Base-by-base conservation (phyloP, 2,113 vertebrate species). In the Calidris pugnax region DNA sequence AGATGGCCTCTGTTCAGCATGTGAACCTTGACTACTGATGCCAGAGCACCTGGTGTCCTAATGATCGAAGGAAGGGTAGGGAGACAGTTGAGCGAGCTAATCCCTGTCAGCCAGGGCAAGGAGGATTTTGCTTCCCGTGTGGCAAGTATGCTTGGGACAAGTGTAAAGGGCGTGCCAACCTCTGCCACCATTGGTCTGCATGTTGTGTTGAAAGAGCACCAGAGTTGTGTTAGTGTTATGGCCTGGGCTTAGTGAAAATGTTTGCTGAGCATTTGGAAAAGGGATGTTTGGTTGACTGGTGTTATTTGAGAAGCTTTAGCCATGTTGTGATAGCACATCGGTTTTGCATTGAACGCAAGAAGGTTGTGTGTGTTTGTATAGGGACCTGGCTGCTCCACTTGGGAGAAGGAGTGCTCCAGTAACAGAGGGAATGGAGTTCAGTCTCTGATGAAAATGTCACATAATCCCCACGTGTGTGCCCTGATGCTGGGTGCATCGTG, bases 401-500 rank as follows among this genome's bases (percentile, higher is more conserved):
- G 56, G 45, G 67, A 78, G 28, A 68, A 74, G 1, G 3, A 64
- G 24, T 8, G 13, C 56, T 82, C 4, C 10, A 24, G n/a, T 23
- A 41, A 47, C 26, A 66, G 57, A 32, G 9, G 43, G 56, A 71
- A 30, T 3, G 0, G 45, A 56, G 19, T 9, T 75, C 15, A 39
- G 4, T 11, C 20, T 72, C 12, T 76, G 67, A 35, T 88, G 76
- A 8, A 30, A 27, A 24, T 5, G 5, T 48, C 64, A 16, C 3
- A 2, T 80, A 53, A 53, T 76, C 37, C 48, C 16, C 28, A 39
- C 0, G 2, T 19, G 7, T 2, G 2, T 55, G 59, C 14, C 43
- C 45, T 73, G 17, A 30, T 12, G 28, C 27, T 59, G 47, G 7
- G 19, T 62, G 53, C 2, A 2, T n/a, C 0, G 0, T 37, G 35